These are phyloP conservation scores for Thymelicus acteon DNA, from an alignment of 2,888 invertebrate genomes.

Conservation along the genomic window DNA sequence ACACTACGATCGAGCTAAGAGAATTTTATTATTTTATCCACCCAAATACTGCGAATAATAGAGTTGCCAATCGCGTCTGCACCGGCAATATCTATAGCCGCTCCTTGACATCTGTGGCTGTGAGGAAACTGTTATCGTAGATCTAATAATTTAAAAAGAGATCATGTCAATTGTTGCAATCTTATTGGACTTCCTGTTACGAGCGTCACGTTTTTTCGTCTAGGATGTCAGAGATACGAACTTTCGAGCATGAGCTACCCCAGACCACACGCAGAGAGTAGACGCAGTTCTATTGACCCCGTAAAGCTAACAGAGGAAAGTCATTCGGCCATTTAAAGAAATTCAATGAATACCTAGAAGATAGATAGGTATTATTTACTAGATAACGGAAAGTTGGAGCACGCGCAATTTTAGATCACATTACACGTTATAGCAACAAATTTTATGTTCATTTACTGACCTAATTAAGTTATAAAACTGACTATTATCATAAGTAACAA, in stretches of 20 bases:
- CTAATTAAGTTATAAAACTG: constrained; percentile 29
- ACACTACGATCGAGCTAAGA: constrained; percentile 48
- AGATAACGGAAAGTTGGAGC: background rate
- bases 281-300: constrained; percentile 12
- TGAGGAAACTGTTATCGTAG: constrained; percentile 30
- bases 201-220: constrained; percentile 25
- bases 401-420: background rate
- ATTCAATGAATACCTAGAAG: background rate
- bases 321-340: background rate
- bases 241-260: constrained; percentile 21
- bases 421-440: background rate
- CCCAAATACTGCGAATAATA: constrained; percentile 25
- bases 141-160: constrained; percentile 37
- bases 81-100: constrained; percentile 22
- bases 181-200: constrained; percentile 35
- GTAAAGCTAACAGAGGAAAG: constrained; percentile 7
- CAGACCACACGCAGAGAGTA: constrained; percentile 31
- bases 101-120: constrained; percentile 32
- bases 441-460: constrained; percentile 4
- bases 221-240: constrained; percentile 28
- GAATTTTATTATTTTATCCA: constrained; percentile 17
- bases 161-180: constrained; percentile 34
- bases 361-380: background rate
- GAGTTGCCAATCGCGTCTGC: constrained; percentile 30
- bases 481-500: constrained; percentile 14